Conservation (phyloP, 2,113 vertebrate genomes). For the Leptodactylus fuscus region DNA sequence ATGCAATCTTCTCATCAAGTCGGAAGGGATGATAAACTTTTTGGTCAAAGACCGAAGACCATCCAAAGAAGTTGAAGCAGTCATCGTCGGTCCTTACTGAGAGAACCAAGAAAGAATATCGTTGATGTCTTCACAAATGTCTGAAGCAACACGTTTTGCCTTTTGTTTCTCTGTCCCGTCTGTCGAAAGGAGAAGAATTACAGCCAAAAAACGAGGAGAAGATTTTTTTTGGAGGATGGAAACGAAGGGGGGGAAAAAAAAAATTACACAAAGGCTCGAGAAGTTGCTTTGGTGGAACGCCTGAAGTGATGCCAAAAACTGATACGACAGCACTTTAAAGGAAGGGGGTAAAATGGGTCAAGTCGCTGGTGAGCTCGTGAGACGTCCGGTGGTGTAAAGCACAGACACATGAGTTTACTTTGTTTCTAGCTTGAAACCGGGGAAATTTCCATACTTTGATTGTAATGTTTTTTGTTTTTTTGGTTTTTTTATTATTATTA, state of each 20-base stretch:
- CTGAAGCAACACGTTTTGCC: background rate
- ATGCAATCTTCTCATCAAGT: slow-evolving; percentile 98
- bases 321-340: slow-evolving; percentile 25
- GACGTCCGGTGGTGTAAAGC: slow-evolving; percentile 14
- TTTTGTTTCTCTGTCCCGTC: slow-evolving; percentile 8
- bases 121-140: slow-evolving; percentile 15
- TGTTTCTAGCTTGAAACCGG: background rate
- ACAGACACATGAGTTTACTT: background rate
- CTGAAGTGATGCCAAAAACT: background rate
- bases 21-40: slow-evolving; percentile 98
- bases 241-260: slow-evolving; percentile 2
- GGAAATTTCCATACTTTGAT: slow-evolving; percentile 24
- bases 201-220: background rate
- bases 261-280: background rate
- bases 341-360: background rate
- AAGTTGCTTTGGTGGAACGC: slow-evolving; percentile 5
- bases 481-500: background rate
- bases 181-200: background rate
- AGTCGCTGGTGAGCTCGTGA: background rate
- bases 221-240: background rate
- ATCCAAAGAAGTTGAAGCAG: slow-evolving; percentile 93
- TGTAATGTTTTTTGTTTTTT: slow-evolving; percentile 44
- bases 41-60: slow-evolving; percentile 93
- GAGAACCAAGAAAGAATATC: background rate
- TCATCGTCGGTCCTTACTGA: slow-evolving; percentile 92